These are phyloP conservation scores for Oreochromis grahami DNA, from an alignment of 2,797 vertebrate species.

Conservation along the genomic window DNA sequence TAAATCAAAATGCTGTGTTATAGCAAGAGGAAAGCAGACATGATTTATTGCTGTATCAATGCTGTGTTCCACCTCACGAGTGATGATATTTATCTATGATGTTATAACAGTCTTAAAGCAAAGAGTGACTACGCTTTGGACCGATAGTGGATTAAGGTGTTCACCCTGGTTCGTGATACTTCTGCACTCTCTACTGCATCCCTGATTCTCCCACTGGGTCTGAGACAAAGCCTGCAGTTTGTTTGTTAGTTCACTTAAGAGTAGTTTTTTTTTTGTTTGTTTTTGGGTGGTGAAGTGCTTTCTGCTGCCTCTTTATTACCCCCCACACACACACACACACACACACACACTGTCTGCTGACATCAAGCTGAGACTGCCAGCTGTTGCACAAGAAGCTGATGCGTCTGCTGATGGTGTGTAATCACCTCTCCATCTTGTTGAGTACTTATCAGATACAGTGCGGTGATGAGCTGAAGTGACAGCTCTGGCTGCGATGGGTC, in stretches of 20 bases:
- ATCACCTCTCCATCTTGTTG: constrained; percentile 3
- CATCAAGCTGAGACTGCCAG: not conserved
- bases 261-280: not conserved
- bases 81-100: not conserved
- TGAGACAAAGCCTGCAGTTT: not conserved
- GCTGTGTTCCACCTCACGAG: no score
- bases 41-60: not conserved
- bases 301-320: not conserved
- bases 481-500: not conserved
- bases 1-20: not conserved
- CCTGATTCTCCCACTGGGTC: not conserved
- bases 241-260: not conserved
- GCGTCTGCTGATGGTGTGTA: not conserved
- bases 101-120: not conserved
- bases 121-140: not conserved
- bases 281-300: not conserved
- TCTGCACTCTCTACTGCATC: not conserved
- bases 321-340: no score
- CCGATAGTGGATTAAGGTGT: not conserved
- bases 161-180: not conserved
- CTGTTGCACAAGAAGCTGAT: constrained; percentile 5
- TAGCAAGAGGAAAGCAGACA: not conserved
- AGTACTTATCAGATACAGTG: not conserved
- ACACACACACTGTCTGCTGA: not conserved
- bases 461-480: not conserved